phyloP scores from a whole-genome alignment of 2,888 invertebrate genomes.

The Drosophila eohydei region DNA sequence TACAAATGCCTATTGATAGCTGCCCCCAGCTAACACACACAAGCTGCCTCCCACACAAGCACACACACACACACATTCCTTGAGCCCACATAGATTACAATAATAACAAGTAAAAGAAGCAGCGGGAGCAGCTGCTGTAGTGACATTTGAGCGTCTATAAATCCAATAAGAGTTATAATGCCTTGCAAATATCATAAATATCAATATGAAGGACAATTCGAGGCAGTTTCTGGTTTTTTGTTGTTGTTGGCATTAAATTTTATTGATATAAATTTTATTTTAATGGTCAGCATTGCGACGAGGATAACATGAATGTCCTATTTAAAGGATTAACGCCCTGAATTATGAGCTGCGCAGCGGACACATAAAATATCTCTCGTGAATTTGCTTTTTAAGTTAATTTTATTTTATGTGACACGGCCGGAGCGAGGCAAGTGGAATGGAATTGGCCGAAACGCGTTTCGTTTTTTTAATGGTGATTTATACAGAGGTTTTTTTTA shows the following conservation, averaged over 20 bases:
- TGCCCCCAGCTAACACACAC: not conserved
- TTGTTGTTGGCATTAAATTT: slow-evolving; percentile 61
- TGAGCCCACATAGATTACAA: slow-evolving; percentile 28
- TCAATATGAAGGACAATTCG: slow-evolving; percentile 71
- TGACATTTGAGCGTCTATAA: slow-evolving; percentile 54
- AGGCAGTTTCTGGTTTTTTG: slow-evolving; percentile 30
- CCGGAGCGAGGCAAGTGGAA: not conserved
- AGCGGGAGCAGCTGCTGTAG: slow-evolving; percentile 11
- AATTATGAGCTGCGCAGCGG: slow-evolving; percentile 72
- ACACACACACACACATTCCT: not conserved
- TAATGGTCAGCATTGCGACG: slow-evolving; percentile 70
- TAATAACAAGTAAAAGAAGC: slow-evolving; percentile 7
- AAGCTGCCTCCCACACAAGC: not conserved
- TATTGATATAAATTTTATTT: slow-evolving; percentile 81
- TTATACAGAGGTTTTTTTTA: slow-evolving; percentile 49
- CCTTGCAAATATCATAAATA: slow-evolving; percentile 79
- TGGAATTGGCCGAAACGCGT: slow-evolving; percentile 50
- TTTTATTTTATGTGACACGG: slow-evolving; percentile 83
- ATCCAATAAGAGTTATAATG: slow-evolving; percentile 77
- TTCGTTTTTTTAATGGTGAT: slow-evolving; percentile 77
- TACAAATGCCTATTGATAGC: not conserved
- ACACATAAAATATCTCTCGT: slow-evolving; percentile 75
- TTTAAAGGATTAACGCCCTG: slow-evolving; percentile 84
- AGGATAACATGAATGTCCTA: slow-evolving; percentile 84
- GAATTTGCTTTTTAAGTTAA: slow-evolving; percentile 84